Percentiles rank a stretch among this genome's conserved stretches.
phyloP scores from a whole-genome alignment of 2,113 vertebrate species.

The Sardina pilchardus region DNA sequence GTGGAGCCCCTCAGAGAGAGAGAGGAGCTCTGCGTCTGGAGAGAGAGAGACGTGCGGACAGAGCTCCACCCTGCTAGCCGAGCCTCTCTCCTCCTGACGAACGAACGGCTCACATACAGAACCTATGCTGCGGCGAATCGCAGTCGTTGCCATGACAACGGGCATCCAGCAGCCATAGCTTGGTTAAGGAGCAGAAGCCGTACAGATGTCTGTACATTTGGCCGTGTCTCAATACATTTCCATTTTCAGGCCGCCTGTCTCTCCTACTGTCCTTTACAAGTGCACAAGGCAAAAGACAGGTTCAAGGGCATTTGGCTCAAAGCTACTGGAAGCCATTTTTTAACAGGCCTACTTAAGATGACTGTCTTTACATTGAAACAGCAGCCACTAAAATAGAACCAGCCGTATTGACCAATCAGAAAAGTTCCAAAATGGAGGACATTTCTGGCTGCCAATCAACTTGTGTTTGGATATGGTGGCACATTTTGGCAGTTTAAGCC shows the following conservation, averaged over 20 bases:
- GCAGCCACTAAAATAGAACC: not conserved
- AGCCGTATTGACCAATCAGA: not conserved
- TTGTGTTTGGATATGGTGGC: not conserved
- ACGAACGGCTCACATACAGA: conserved; percentile 52
- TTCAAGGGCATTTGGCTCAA: not conserved
- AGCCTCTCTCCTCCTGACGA: conserved; percentile 58
- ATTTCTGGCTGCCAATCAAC: not conserved
- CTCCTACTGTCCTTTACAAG: not conserved
- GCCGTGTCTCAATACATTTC: not conserved
- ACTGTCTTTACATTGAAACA: not conserved
- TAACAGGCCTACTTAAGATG: not conserved
- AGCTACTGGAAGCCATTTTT: not conserved
- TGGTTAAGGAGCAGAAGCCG: conserved; percentile 54
- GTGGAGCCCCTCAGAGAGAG: not conserved
- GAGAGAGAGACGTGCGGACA: not conserved
- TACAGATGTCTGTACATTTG: conserved; percentile 47
- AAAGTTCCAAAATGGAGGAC: not conserved
- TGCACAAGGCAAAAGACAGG: not conserved
- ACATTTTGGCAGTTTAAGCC: not conserved
- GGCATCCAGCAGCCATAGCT: conserved; percentile 58
- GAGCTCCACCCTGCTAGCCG: conserved; percentile 45
- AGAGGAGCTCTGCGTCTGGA: not conserved
- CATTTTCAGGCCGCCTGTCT: not conserved
- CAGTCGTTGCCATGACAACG: conserved; percentile 71
- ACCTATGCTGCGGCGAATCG: conserved; percentile 57